These are phyloP conservation scores for Phymastichus coffea DNA, from an alignment of 1,140 invertebrate species.

Conservation along the genomic window DNA sequence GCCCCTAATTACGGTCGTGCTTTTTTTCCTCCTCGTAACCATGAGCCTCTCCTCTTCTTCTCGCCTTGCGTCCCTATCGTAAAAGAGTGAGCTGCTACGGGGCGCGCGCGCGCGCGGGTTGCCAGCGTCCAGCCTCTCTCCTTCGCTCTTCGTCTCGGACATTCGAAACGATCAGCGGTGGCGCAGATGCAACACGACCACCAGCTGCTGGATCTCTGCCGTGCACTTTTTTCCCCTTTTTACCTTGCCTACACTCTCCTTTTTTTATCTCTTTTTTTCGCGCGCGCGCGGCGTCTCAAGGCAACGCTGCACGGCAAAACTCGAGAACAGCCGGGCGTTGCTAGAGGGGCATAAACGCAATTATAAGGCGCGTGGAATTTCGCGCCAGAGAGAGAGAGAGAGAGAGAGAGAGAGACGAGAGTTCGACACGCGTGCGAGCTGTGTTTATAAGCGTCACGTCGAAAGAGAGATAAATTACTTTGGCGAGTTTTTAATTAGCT, in stretches of 20 bases:
- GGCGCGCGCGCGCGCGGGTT: neutral
- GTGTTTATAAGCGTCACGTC: too few relatives aligned
- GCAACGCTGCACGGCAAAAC: too few relatives aligned
- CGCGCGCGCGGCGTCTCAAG: too few relatives aligned
- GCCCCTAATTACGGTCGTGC: too few relatives aligned
- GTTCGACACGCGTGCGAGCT: too few relatives aligned
- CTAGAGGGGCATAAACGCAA: slow-evolving; percentile 9
- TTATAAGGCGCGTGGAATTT: slow-evolving; percentile 19
- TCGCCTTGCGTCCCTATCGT: too few relatives aligned
- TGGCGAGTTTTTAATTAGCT: slow-evolving; percentile 12
- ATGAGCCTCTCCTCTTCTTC: too few relatives aligned
- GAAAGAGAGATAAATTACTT: slow-evolving; percentile 12
- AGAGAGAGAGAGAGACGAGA: neutral
- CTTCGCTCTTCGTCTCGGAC: too few relatives aligned
- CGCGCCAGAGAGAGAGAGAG: neutral
- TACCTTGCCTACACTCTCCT: neutral
- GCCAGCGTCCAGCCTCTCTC: neutral
- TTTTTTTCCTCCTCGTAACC: too few relatives aligned
- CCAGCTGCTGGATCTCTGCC: slow-evolving; percentile 19
- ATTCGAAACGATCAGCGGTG: slow-evolving; percentile 2
- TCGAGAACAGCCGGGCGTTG: neutral
- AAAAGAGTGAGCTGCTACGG: too few relatives aligned
- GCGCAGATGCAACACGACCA: neutral
- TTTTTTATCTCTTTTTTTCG: neutral
- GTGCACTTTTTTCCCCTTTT: neutral